Evolutionary conservation across 2,113 vertebrate species (phyloP), one percentile per base, ranked within the genome.

Genomic region (Nerophis ophidion): DNA sequence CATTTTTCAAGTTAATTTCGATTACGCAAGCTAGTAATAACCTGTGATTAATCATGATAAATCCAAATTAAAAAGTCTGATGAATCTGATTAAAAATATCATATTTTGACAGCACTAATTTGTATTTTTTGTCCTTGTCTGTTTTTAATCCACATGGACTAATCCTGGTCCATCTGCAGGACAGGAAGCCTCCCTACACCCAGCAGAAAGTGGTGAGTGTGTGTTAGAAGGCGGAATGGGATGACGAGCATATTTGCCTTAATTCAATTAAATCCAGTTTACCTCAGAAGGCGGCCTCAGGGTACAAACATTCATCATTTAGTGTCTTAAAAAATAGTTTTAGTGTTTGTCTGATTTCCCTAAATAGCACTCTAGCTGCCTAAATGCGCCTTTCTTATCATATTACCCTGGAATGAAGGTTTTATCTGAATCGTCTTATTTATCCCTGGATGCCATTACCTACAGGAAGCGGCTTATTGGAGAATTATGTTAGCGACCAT

Each of bases 381-480:
- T 83, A 79, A 89, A 86, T 87, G 77, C 64, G 75, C 81, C 75
- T 80, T 38, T 42, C 12, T 79, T 81, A 87, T 90, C 78, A 81
- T 87, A 89, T 91, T 90, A 89, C 82, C 80, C 86, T 81, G 82
- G 79, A 89, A 90, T 91, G 90, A 91, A 90, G 86, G 88, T 90
- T 91, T 89, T 86, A 81, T 87, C 80, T 81, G 84, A 89, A 44
- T 44, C 12, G 40, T 88, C 75, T 68, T 87, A 90, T 90, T 91
- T 90, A 88, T 84, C 88, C 74, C 72, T 44, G 75, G 79, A 72
- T 79, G 83, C 84, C 84, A 88, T 88, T 81, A 83, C 86, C 87
- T 74, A 75, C 84, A 87, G 88, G 86, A 89, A 82, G 78, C 78
- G 70, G 74, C 80, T 88, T 89, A 91, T 66, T 45, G 66, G 73